A percentile compares a stretch with the other conserved stretches of the same genome.
Evolutionary conservation across 2,888 invertebrate genomes (phyloP).

Genomic region (Candidula unifasciata): DNA sequence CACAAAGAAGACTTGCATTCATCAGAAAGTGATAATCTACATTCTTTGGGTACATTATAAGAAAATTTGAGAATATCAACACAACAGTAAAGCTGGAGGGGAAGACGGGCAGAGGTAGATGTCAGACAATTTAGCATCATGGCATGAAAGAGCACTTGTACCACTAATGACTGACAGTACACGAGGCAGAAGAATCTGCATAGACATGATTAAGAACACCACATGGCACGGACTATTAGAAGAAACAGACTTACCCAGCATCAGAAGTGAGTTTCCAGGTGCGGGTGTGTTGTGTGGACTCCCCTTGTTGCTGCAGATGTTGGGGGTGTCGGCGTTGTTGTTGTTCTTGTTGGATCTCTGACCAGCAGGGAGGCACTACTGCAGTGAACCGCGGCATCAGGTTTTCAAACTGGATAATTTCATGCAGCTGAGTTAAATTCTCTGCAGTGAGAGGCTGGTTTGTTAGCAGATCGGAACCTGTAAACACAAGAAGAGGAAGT

Average conservation of each 20-base stretch:
- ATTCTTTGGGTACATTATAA: no score
- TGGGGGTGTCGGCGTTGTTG: slow-evolving; percentile 92
- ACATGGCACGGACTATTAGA: no score
- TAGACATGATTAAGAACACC: no score
- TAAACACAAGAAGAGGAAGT: background rate
- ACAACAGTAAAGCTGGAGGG: no score
- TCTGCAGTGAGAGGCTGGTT: slow-evolving; percentile 81
- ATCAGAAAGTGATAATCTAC: no score
- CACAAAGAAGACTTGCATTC: no score
- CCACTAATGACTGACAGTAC: no score
- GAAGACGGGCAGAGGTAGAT: no score
- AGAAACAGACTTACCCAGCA: slow-evolving; percentile 79
- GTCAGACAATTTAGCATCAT: no score
- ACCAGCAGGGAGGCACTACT: slow-evolving; percentile 95
- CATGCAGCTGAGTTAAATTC: slow-evolving; percentile 83
- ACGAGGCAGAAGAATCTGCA: no score
- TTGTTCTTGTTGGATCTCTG: slow-evolving; percentile 93
- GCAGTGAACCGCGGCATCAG: slow-evolving; percentile 86
- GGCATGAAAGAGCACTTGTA: no score
- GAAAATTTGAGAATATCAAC: no score
- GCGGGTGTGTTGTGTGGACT: slow-evolving; percentile 86
- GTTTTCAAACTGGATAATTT: slow-evolving; percentile 87
- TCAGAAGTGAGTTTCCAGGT: slow-evolving; percentile 93
- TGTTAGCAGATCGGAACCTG: slow-evolving; percentile 70
- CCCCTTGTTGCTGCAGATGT: slow-evolving; percentile 83